These are phyloP conservation scores for Anguilla anguilla DNA, from an alignment of 2,797 vertebrate genomes.

Conservation along the genomic window DNA sequence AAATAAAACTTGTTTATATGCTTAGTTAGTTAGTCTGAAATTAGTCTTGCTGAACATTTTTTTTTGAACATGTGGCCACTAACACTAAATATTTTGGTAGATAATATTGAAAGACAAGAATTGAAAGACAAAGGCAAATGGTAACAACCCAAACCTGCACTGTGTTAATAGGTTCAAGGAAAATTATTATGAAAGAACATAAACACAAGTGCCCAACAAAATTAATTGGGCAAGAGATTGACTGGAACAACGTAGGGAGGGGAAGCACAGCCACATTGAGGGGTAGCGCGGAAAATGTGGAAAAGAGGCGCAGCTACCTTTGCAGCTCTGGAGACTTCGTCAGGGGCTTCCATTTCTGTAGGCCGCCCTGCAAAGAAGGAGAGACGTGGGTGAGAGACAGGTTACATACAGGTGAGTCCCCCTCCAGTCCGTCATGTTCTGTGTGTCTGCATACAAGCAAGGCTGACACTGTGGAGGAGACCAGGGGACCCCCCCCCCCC, in stretches of 20 bases:
- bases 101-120: too few species aligned
- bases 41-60: background rate
- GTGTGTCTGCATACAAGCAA: background rate
- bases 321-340: conserved; percentile 81
- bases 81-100: too few species aligned
- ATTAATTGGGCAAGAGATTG: too few species aligned
- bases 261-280: background rate
- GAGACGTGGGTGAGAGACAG: conserved; percentile 27
- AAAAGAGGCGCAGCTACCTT: conserved; percentile 70
- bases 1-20: background rate
- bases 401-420: conserved; percentile 27
- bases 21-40: background rate
- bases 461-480: background rate
- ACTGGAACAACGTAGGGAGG: background rate
- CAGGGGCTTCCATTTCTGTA: conserved; percentile 83
- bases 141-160: too few species aligned
- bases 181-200: too few species aligned
- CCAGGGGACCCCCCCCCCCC: background rate
- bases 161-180: too few species aligned
- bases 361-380: conserved; percentile 62
- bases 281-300: too few species aligned
- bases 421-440: background rate
- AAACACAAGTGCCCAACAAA: too few species aligned
- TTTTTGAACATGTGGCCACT: background rate
- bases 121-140: too few species aligned